phyloP scores from a whole-genome alignment of 2,797 vertebrate species.

The Garrulus glandarius region DNA sequence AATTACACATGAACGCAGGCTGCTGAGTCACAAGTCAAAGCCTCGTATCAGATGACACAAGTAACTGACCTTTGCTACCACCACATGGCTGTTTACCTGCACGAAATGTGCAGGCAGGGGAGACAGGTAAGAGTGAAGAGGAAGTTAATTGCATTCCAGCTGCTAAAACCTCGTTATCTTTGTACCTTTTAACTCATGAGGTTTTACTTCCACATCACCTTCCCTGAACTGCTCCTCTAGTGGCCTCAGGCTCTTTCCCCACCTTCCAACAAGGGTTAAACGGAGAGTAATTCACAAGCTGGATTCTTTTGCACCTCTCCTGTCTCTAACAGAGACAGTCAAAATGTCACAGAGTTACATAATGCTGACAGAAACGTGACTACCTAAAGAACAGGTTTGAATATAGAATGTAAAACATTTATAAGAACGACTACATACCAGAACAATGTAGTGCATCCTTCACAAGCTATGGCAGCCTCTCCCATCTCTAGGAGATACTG shows the following conservation, averaged over 20 bases:
- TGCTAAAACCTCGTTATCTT: not conserved
- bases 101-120: not conserved
- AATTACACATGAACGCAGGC: not conserved
- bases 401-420: not conserved
- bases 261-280: not conserved
- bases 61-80: not conserved
- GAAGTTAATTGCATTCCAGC: not conserved
- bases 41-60: not conserved
- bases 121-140: not conserved
- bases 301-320: not conserved
- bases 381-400: conserved; percentile 3
- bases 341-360: not conserved
- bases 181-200: not conserved
- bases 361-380: not conserved
- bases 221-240: not conserved
- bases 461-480: not conserved
- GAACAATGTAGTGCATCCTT: not conserved
- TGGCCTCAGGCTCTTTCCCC: not conserved
- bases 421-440: not conserved
- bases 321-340: not conserved
- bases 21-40: not conserved
- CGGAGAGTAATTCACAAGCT: not conserved
- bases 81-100: not conserved
- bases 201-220: not conserved
- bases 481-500: not conserved